Evolutionary conservation across 2,797 vertebrate species (phyloP), one percentile per base, ranked within the genome.

Genomic region (Pseudochromis fuscus): DNA sequence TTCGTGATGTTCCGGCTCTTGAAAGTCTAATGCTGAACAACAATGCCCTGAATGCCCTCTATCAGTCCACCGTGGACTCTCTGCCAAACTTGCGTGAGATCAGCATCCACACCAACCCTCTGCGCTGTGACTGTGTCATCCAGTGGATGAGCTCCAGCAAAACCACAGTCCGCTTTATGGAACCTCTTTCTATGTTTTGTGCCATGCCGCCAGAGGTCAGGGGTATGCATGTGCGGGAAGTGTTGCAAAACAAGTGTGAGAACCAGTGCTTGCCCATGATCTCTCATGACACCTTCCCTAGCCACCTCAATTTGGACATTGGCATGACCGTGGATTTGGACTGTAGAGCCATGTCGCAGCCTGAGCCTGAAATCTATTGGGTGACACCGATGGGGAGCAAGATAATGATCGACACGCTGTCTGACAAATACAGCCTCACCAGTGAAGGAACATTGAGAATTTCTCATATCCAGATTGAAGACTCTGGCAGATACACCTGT

Each of bases 1-100:
- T 99, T 87, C 96, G 94, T 12, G 95, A 98, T 8, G 95, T 98
- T 10, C 96, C 97, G 0, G 96, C 97, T 53, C 92, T 99, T 75
- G 98, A 99, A 87, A 99, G 97, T 91, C 83, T 99, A 60, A 99
- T 99, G 98, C 87, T 99, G 16, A 99, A 99, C 89, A 98, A 96
- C 88, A 99, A 99, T 0, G 97, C 97, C 61, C 86, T 99, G 75
- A 97, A 96, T 13, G 96, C 96, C 0, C 93, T 99, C 55, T 97
- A 98, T 88, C 95, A 96, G 77, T 94, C 95, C 77, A 98, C 96
- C 0, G 95, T 98, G 31, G 96, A 97, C 25, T 95, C 95, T 5
- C 94, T 99, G 1, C 96, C 97, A 0, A 98, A 97, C 81, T 88
- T 99, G 70, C 95, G 97, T 0, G 98, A 99, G 91, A 97, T 99